Evolutionary conservation across 2,888 invertebrate genomes (phyloP).

Genomic region (Lymantria dispar): DNA sequence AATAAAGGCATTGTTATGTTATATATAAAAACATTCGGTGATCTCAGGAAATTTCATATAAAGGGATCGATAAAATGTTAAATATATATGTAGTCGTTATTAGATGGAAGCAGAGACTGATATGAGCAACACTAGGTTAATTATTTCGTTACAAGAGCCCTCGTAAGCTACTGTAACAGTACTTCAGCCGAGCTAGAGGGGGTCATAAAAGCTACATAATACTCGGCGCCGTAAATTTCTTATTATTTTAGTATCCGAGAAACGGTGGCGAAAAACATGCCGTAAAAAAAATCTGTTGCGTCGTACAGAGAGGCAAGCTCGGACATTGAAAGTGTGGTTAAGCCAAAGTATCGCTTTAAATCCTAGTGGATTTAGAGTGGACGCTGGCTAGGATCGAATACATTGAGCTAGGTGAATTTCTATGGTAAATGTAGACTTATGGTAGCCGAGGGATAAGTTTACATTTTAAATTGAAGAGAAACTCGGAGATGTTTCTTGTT

Average conservation of each 20-base stretch:
- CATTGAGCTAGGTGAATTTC: conserved; percentile 72
- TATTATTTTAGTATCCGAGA: conserved; percentile 82
- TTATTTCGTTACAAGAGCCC: conserved; percentile 78
- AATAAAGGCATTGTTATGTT: conserved; percentile 28
- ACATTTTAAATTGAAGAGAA: conserved; percentile 80
- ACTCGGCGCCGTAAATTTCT: conserved; percentile 77
- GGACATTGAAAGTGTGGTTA: conserved; percentile 52
- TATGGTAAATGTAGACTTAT: conserved; percentile 81
- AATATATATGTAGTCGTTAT: conserved; percentile 53
- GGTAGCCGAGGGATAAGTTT: conserved; percentile 79
- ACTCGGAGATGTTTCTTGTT: conserved; percentile 76
- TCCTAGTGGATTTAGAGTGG: conserved; percentile 75
- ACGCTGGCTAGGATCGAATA: conserved; percentile 74
- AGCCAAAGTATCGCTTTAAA: conserved; percentile 64
- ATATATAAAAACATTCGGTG: conserved; percentile 23
- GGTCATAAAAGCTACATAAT: conserved; percentile 78
- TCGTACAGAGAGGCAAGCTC: conserved; percentile 57
- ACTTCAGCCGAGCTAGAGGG: conserved; percentile 68
- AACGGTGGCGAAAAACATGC: conserved; percentile 76
- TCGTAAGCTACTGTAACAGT: conserved; percentile 76
- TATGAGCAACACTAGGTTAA: conserved; percentile 73
- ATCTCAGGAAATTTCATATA: conserved; percentile 28
- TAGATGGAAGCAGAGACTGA: conserved; percentile 59
- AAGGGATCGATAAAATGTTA: conserved; percentile 51
- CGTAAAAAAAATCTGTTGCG: conserved; percentile 76